Base-by-base conservation (phyloP, 1,140 invertebrate species). In the Drosophila teissieri region DNA sequence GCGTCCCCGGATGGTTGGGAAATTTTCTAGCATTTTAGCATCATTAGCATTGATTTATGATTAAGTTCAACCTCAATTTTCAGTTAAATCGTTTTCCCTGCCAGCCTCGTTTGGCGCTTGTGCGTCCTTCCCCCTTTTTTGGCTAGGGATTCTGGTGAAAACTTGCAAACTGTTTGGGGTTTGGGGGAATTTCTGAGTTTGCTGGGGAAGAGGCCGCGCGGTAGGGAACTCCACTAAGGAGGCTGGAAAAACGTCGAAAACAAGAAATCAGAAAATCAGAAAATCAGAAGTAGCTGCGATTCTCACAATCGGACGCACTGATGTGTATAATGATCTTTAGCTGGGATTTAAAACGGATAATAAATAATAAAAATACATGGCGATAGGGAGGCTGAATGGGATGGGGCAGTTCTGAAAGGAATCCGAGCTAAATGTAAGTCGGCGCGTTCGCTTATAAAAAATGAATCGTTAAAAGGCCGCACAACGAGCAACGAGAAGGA, bases 11-110 rank as follows among this genome's bases (percentile, higher is more conserved):
- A 54, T 63, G 58, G 75, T 58, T 77, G 69, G 51, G 65, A 89
- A 89, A 89, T 89, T 89, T 78, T 84, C 84, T 91, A 91, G 82
- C 90, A 91, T 91, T 91, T 90, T 90, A 84, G 90, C 90, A 91
- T 91, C 90, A 91, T 91, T 91, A 91, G 90, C 90, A 90, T 91
- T 91, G 90, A 91, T 91, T 91, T 91, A 91, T 91, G 90, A 91
- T 91, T 91, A 91, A 90, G 90, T 91, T 90, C 83, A 91, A 91
- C 90, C 90, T 91, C 90, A 91, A 91, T 91, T 91, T 91, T 90
- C 90, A 86, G 85, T 85, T 90, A 91, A 91, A 90, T 90, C 86
- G 86, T 85, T 90, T 90, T 85, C 86, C 78, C 72, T 79, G 78
- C 80, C 76, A 61, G 52, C 67, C 78, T 73, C 44, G 45, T 46